Evolutionary conservation across 1,140 invertebrate genomes (phyloP).

Genomic region (Lamellibrachia luymesi): DNA sequence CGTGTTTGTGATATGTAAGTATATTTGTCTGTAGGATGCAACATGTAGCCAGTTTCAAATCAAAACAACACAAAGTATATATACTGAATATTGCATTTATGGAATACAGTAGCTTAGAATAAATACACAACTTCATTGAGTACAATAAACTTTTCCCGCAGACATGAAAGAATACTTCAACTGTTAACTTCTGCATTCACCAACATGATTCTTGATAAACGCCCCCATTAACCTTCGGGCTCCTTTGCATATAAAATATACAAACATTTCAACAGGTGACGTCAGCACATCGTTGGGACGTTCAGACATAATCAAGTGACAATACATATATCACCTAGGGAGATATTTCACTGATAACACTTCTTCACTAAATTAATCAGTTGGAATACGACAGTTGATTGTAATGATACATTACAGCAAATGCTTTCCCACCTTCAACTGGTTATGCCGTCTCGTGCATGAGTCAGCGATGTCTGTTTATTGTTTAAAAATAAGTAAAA

Average conservation of each 20-base stretch:
- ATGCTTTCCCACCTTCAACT: background rate
- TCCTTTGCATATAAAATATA: conserved; percentile 2
- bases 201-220: background rate
- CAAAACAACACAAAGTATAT: background rate
- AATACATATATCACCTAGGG: background rate
- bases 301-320: background rate
- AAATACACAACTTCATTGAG: background rate
- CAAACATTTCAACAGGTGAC: background rate
- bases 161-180: background rate
- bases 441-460: background rate
- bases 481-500: background rate
- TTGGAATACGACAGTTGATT: background rate
- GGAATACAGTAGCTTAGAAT: background rate
- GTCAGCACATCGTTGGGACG: background rate
- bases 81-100: background rate
- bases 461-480: background rate
- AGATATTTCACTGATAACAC: background rate
- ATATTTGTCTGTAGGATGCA: background rate
- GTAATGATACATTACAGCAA: too few relatives aligned
- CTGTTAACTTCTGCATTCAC: background rate
- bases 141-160: background rate
- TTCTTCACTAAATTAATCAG: background rate
- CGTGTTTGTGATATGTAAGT: background rate
- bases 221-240: background rate
- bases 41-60: background rate